Evolutionary conservation across 1,140 invertebrate species (phyloP).

Genomic region (Zophobas atratus): DNA sequence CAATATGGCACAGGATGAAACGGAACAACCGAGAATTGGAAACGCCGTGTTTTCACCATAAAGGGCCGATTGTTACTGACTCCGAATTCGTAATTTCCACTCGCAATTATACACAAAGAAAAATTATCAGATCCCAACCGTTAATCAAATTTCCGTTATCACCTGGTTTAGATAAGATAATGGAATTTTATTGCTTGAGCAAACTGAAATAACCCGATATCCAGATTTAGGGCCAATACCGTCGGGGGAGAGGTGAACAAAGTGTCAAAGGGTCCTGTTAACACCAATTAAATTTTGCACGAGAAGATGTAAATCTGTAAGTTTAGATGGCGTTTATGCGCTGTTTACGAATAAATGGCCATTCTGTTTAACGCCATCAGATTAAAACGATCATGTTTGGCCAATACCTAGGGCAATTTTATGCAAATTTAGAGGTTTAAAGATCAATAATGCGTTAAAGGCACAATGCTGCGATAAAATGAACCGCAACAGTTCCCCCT

Average conservation of each 20-base stretch:
- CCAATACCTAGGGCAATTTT: constrained; percentile 15
- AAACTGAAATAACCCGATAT: background rate
- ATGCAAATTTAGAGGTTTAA: constrained; percentile 23
- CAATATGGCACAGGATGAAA: constrained; percentile 14
- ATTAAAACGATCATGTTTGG: constrained; percentile 30
- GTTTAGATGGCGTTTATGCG: constrained; percentile 26
- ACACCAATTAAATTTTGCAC: constrained; percentile 30
- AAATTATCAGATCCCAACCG: background rate
- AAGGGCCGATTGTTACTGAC: constrained; percentile 5
- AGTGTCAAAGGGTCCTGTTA: constrained; percentile 4
- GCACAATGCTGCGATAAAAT: constrained; percentile 2
- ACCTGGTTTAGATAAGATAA: constrained; percentile 2
- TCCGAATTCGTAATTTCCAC: background rate
- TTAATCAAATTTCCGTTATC: constrained; percentile 19
- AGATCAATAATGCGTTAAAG: constrained; percentile 21
- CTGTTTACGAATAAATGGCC: constrained; percentile 29
- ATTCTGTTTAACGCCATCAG: constrained; percentile 24
- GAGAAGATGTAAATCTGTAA: constrained; percentile 28
- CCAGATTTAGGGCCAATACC: constrained; percentile 4
- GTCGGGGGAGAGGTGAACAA: constrained; percentile 3
- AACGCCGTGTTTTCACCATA: constrained; percentile 2
- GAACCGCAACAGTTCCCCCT: background rate
- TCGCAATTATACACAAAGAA: background rate
- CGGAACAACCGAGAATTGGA: background rate
- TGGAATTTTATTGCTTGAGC: constrained; percentile 1